Percentiles rank a stretch among this genome's conserved stretches.
phyloP scores from a whole-genome alignment of 2,113 vertebrate genomes.

The Petrocephalus zakoni region DNA sequence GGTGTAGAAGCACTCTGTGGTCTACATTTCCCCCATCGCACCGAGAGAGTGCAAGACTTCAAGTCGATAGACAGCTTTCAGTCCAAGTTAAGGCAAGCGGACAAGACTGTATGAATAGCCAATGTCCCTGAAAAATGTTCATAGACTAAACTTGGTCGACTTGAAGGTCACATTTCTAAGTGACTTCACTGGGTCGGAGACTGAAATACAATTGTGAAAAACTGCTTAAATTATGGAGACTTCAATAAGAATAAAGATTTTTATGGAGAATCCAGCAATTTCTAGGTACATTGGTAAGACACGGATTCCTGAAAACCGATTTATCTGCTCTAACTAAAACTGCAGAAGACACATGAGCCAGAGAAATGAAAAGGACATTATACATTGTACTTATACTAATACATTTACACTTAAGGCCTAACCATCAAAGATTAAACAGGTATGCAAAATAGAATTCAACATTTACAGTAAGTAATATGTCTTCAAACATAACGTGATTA shows the following conservation, averaged over 20 bases:
- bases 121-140: conserved; percentile 16
- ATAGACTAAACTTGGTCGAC: conserved; percentile 20
- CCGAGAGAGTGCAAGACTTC: conserved; percentile 56
- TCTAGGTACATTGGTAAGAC: conserved; percentile 36
- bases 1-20: conserved; percentile 42
- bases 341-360: not conserved
- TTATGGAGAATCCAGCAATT: conserved; percentile 36
- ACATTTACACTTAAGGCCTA: not conserved
- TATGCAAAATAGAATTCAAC: not conserved
- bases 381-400: not conserved
- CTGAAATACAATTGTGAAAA: conserved; percentile 39
- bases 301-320: conserved; percentile 37
- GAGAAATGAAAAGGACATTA: not conserved
- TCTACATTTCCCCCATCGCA: conserved; percentile 49
- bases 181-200: conserved; percentile 39
- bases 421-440: not conserved
- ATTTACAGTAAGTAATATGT: not conserved
- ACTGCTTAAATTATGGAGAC: conserved; percentile 42
- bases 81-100: conserved; percentile 35
- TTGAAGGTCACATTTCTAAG: conserved; percentile 16
- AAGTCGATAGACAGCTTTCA: conserved; percentile 36
- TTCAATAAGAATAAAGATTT: conserved; percentile 41
- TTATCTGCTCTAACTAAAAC: conserved; percentile 17
- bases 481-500: not conserved
- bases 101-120: not conserved